phyloP scores from a whole-genome alignment of 1,140 invertebrate genomes.

The Zaprionus capensis region DNA sequence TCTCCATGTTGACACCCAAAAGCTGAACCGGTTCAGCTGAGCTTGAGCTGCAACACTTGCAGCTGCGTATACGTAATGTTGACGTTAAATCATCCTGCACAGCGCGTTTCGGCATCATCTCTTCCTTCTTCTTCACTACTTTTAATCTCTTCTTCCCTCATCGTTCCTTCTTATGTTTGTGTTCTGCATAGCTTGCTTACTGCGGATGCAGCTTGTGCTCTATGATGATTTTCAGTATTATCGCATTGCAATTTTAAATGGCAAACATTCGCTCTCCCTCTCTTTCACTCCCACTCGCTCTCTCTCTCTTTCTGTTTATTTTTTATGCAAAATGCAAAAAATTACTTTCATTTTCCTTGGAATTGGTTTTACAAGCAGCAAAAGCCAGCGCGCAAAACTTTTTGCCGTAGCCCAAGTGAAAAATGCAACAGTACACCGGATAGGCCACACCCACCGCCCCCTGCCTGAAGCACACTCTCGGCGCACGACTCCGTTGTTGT shows the following conservation, averaged over 20 bases:
- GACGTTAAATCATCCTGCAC: neutral
- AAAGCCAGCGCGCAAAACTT: conserved; percentile 56
- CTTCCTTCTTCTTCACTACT: neutral
- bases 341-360: conserved; percentile 80
- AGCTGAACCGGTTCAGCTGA: conserved; percentile 2
- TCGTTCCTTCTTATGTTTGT: neutral
- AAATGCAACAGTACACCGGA: conserved; percentile 61
- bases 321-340: conserved; percentile 78
- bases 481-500: conserved; percentile 30
- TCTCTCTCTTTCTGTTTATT: conserved; percentile 67
- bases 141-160: neutral
- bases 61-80: conserved; percentile 53
- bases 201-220: conserved; percentile 33
- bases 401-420: conserved; percentile 60
- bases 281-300: neutral
- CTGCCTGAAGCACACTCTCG: conserved; percentile 43
- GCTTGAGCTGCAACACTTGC: neutral
- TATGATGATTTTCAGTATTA: conserved; percentile 80
- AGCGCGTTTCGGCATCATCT: conserved; percentile 24
- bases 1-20: too few species aligned
- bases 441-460: neutral
- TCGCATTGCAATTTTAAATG: conserved; percentile 77
- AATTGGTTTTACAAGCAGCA: conserved; percentile 78
- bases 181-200: conserved; percentile 51
- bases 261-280: conserved; percentile 53